Conservation (phyloP, 2,888 invertebrate genomes). For the Cryptocephalus moraei region DNA sequence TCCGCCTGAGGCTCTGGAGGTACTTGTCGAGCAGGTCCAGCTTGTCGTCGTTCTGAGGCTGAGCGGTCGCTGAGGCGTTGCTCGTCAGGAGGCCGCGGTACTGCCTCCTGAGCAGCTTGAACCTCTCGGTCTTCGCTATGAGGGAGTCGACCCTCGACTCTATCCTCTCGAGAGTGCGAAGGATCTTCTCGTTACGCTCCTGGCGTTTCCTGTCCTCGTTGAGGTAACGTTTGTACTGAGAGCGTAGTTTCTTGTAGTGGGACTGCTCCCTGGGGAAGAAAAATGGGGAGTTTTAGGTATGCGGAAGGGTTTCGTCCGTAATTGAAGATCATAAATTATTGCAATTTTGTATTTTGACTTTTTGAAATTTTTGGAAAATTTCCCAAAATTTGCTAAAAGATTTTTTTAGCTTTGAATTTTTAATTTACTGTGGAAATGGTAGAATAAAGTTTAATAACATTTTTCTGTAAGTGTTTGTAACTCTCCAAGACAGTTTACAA, state of each 20-base stretch:
- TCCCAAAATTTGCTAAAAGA: too few species aligned
- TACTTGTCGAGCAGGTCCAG: conserved; percentile 22
- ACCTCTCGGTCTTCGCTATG: conserved; percentile 48
- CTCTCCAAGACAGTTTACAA: too few species aligned
- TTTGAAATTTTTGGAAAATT: too few species aligned
- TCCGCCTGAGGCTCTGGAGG: conserved; percentile 17
- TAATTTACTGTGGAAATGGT: too few species aligned
- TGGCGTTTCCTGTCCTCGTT: conserved; percentile 49
- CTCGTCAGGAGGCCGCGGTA: conserved; percentile 24
- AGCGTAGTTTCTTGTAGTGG: conserved; percentile 33
- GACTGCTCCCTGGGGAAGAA: conserved; percentile 27
- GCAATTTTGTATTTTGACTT: too few species aligned
- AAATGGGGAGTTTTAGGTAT: background rate
- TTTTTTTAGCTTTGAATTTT: too few species aligned
- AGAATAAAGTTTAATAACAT: too few species aligned
- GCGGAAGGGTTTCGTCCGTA: too few species aligned
- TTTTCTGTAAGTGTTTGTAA: too few species aligned
- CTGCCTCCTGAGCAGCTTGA: conserved; percentile 40
- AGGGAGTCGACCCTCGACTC: conserved; percentile 47
- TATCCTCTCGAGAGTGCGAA: conserved; percentile 46
- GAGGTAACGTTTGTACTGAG: conserved; percentile 42
- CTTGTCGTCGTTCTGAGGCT: conserved; percentile 14
- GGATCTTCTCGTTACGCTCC: conserved; percentile 48
- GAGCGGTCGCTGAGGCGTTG: background rate
- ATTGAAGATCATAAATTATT: too few species aligned